Percentiles rank a stretch among this genome's conserved stretches.
Evolutionary conservation across 2,888 invertebrate genomes (phyloP).

Genomic region (Elmis aenea): DNA sequence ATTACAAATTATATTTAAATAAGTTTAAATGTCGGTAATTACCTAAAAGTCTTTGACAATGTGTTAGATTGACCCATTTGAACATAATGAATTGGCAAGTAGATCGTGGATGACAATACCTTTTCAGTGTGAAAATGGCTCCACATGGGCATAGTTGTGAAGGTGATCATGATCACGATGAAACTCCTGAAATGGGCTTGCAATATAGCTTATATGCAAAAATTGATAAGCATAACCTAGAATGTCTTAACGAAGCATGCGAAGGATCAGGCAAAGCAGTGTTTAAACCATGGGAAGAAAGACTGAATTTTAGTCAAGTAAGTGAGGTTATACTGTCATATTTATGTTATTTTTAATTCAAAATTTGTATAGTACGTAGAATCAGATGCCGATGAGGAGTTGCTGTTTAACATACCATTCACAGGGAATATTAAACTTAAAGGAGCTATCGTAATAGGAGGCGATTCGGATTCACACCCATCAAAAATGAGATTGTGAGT

Average conservation of each 20-base stretch:
- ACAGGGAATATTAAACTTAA: slow-evolving; percentile 93
- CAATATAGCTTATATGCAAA: slow-evolving; percentile 83
- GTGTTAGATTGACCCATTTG: no score
- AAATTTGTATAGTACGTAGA: slow-evolving; percentile 72
- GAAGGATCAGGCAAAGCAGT: slow-evolving; percentile 85
- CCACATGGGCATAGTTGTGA: slow-evolving; percentile 56
- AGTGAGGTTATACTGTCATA: slow-evolving; percentile 27
- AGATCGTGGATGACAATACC: no score
- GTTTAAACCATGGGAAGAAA: slow-evolving; percentile 88
- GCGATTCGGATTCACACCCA: slow-evolving; percentile 81
- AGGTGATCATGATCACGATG: slow-evolving; percentile 59
- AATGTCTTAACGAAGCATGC: slow-evolving; percentile 84
- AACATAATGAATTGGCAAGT: no score
- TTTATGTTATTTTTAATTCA: slow-evolving; percentile 7
- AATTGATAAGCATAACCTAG: slow-evolving; percentile 80
- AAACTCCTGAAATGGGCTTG: slow-evolving; percentile 64
- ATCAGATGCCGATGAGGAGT: slow-evolving; percentile 94
- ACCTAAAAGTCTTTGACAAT: no score
- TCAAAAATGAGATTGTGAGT: slow-evolving; percentile 81
- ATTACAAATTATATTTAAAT: no score
- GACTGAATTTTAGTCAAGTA: slow-evolving; percentile 73
- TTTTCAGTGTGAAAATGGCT: no score
- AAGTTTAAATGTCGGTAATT: no score
- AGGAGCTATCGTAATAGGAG: slow-evolving; percentile 89
- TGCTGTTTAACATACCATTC: slow-evolving; percentile 95